A percentile compares a stretch with the other conserved stretches of the same genome.
phyloP scores from a whole-genome alignment of 2,797 vertebrate species.

The Borostomias antarcticus region DNA sequence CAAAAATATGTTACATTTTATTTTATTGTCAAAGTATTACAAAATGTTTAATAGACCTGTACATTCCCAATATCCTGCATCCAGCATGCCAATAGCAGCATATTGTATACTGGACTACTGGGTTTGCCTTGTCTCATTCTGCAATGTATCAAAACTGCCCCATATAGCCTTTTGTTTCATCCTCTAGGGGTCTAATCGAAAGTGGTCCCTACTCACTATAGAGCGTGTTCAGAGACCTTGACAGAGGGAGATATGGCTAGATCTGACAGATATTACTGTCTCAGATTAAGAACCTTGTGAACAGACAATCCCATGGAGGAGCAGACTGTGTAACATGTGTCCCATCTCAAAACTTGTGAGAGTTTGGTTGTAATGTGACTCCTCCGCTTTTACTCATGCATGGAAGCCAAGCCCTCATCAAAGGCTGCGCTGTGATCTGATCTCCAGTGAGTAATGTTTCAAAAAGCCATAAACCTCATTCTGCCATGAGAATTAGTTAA shows the following conservation, averaged over 20 bases:
- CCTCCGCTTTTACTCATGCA: constrained; percentile 46
- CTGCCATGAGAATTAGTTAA: neutral
- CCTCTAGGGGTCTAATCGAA: neutral
- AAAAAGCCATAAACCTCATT: constrained; percentile 27
- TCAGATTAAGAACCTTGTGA: constrained; percentile 51
- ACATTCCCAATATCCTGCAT: neutral
- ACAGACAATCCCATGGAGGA: constrained; percentile 51
- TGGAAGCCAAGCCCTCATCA: constrained; percentile 63
- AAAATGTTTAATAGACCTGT: neutral
- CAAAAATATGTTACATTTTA: too few relatives aligned
- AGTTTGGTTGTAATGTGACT: constrained; percentile 54
- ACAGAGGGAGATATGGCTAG: constrained; percentile 13
- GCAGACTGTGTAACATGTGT: constrained; percentile 46
- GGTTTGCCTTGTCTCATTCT: neutral
- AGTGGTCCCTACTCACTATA: neutral
- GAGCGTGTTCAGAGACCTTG: neutral
- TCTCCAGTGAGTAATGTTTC: constrained; percentile 47
- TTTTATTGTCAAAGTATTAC: neutral
- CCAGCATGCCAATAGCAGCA: neutral
- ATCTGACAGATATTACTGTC: constrained; percentile 55
- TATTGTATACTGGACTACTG: neutral
- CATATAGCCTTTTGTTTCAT: neutral
- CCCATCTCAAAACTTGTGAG: constrained; percentile 54
- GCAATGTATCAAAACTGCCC: neutral
- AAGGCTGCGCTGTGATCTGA: constrained; percentile 52